These are phyloP conservation scores for Poecilus cupreus DNA, from an alignment of 2,888 invertebrate genomes.

Conservation along the genomic window DNA sequence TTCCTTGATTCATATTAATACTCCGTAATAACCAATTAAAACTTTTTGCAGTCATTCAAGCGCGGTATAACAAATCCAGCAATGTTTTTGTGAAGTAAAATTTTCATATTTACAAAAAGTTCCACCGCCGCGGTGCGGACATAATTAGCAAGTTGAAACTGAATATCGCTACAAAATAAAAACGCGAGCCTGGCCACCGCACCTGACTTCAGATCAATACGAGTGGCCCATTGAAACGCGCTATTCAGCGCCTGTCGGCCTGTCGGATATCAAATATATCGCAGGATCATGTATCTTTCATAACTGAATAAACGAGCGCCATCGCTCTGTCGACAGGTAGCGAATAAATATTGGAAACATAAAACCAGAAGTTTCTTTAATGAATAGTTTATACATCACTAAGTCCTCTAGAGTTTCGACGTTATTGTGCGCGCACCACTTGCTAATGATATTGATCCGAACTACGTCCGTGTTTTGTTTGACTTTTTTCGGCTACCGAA, in stretches of 20 bases:
- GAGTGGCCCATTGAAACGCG: background rate
- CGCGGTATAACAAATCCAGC: conserved; percentile 41
- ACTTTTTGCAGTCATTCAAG: conserved; percentile 53
- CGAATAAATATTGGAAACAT: conserved; percentile 50
- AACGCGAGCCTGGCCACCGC: background rate
- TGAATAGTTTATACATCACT: conserved; percentile 53
- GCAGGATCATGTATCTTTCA: conserved; percentile 29
- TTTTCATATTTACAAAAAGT: conserved; percentile 45
- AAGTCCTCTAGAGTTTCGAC: conserved; percentile 2
- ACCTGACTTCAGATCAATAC: background rate
- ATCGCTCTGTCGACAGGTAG: conserved; percentile 42
- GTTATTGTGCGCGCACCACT: background rate
- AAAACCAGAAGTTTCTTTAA: conserved; percentile 42
- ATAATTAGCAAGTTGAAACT: conserved; percentile 52
- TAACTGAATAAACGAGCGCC: conserved; percentile 28
- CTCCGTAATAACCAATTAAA: conserved; percentile 55
- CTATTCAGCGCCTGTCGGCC: conserved; percentile 18
- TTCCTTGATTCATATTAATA: conserved; percentile 54
- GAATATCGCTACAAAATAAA: conserved; percentile 37
- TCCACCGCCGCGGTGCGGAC: conserved; percentile 1
- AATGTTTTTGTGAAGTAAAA: conserved; percentile 41
- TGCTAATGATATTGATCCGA: conserved; percentile 34
- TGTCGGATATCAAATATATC: conserved; percentile 3
- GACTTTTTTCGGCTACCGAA: conserved; percentile 44
- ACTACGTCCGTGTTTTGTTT: conserved; percentile 31